phyloP scores from a whole-genome alignment of 1,140 invertebrate genomes.

The Chelonus insularis region DNA sequence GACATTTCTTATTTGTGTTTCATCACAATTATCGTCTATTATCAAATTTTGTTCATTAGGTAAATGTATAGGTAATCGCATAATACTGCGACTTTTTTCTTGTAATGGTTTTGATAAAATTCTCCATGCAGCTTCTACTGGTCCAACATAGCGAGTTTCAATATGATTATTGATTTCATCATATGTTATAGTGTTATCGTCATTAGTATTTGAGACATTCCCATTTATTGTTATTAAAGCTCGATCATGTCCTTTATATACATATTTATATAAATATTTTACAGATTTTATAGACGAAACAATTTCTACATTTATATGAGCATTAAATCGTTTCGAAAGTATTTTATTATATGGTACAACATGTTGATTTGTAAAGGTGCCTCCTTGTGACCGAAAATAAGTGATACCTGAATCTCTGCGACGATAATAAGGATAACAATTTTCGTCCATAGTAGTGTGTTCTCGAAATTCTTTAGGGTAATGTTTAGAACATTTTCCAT shows the following conservation, averaged over 20 bases:
- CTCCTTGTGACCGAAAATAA: background rate
- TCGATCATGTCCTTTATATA: slow-evolving; percentile 15
- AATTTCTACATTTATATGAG: slow-evolving; percentile 23
- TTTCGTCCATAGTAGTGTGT: slow-evolving; percentile 8
- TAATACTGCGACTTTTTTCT: background rate
- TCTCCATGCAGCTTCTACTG: background rate
- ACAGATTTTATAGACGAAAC: slow-evolving; percentile 8
- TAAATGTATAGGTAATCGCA: background rate
- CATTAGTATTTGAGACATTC: background rate
- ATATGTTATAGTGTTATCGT: background rate
- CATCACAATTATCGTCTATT: background rate
- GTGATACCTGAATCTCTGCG: slow-evolving; percentile 4
- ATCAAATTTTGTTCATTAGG: background rate
- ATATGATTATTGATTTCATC: slow-evolving; percentile 5
- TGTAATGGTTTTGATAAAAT: background rate
- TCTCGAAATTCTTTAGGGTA: slow-evolving; percentile 34
- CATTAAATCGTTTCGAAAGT: slow-evolving; percentile 12
- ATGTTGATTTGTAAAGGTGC: background rate
- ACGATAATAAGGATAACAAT: background rate
- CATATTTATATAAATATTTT: slow-evolving; percentile 21
- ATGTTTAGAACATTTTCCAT: slow-evolving; percentile 35
- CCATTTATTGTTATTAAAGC: too few species aligned
- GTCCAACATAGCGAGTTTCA: background rate
- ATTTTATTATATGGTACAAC: slow-evolving; percentile 18
- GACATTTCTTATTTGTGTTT: too few species aligned